Percentiles rank a stretch among this genome's conserved stretches.
These are phyloP conservation scores for Andricus curvator DNA, from an alignment of 2,888 invertebrate species.

Conservation along the genomic window DNA sequence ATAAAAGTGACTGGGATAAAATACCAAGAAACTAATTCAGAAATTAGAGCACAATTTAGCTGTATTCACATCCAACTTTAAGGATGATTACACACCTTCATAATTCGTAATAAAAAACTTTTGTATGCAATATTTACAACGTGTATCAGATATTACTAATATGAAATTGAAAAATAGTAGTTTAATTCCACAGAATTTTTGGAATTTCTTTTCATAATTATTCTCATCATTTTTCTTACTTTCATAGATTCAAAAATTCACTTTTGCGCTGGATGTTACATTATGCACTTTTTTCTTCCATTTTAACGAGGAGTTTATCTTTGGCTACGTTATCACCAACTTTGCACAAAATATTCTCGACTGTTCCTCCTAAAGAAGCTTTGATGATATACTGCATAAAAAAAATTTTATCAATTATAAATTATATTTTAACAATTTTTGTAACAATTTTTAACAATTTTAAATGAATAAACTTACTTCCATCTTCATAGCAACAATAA, in stretches of 20 bases:
- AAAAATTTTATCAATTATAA: slow-evolving; percentile 39
- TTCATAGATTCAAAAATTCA: neutral
- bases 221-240: neutral
- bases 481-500: slow-evolving; percentile 99
- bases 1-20: neutral
- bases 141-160: neutral
- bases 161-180: neutral
- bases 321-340: slow-evolving; percentile 92
- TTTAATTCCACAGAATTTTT: neutral
- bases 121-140: neutral
- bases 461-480: slow-evolving; percentile 81
- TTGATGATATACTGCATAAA: slow-evolving; percentile 88
- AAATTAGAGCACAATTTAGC: neutral
- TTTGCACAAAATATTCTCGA: slow-evolving; percentile 86
- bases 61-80: neutral
- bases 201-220: neutral
- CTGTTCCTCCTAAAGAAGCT: slow-evolving; percentile 88
- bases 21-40: neutral
- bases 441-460: neutral
- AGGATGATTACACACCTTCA: neutral
- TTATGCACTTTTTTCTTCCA: slow-evolving; percentile 49
- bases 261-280: neutral
- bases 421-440: neutral
- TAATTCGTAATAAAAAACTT: neutral
- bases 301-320: slow-evolving; percentile 79